Evolutionary conservation across 2,888 invertebrate genomes (phyloP).

Genomic region (Petrophora chlorosata): DNA sequence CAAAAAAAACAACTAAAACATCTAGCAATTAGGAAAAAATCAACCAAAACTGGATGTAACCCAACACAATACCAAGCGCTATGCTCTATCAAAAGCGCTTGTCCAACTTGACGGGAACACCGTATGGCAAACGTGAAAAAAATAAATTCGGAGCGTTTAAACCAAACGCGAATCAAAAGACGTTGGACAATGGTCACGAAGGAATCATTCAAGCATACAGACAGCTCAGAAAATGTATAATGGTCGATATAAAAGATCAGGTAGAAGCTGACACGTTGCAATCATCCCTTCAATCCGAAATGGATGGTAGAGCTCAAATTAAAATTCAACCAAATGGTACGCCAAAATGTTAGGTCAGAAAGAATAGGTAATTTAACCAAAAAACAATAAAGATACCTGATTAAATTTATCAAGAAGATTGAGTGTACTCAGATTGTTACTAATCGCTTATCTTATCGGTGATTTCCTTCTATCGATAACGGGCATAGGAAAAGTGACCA

Average conservation of each 20-base stretch:
- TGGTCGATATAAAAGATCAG: slow-evolving; percentile 69
- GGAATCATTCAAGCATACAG: slow-evolving; percentile 60
- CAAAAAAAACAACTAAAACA: slow-evolving; percentile 32
- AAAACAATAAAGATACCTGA: slow-evolving; percentile 11
- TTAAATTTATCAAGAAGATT: slow-evolving; percentile 19
- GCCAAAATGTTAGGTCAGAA: not conserved
- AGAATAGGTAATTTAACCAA: slow-evolving; percentile 1
- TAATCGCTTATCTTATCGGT: slow-evolving; percentile 21
- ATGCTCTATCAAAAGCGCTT: slow-evolving; percentile 57
- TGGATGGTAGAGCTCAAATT: slow-evolving; percentile 18
- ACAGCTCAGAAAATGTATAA: slow-evolving; percentile 58
- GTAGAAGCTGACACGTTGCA: slow-evolving; percentile 72
- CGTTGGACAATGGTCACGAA: slow-evolving; percentile 81
- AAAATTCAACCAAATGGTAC: slow-evolving; percentile 24
- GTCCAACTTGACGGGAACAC: slow-evolving; percentile 59
- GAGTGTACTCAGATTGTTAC: slow-evolving; percentile 11
- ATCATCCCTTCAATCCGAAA: slow-evolving; percentile 65
- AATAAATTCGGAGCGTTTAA: slow-evolving; percentile 55
- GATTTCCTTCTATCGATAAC: slow-evolving; percentile 21
- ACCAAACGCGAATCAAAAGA: slow-evolving; percentile 72
- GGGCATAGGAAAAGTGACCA: slow-evolving; percentile 33
- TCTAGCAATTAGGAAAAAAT: slow-evolving; percentile 47
- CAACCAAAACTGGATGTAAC: slow-evolving; percentile 54
- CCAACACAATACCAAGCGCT: slow-evolving; percentile 52
- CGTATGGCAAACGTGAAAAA: slow-evolving; percentile 57